A percentile compares a stretch with the other conserved stretches of the same genome.
These are phyloP conservation scores for Dipodomys spectabilis DNA, from an alignment of 2,113 vertebrate species.

Conservation along the genomic window DNA sequence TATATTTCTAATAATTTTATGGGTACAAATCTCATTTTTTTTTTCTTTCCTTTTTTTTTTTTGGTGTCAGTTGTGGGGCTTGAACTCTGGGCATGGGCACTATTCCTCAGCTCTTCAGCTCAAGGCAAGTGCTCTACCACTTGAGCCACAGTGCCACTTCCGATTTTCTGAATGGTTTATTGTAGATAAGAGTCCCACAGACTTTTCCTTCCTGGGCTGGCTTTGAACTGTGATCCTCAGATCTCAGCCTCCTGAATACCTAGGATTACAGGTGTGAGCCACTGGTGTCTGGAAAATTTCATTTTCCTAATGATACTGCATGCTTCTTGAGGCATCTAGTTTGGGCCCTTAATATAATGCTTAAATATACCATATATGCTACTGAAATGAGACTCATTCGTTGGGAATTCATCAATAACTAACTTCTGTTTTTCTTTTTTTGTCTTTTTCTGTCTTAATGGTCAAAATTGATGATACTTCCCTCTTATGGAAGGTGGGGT, in stretches of 20 bases:
- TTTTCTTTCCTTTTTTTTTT: too few relatives aligned
- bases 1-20: background rate
- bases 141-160: too few relatives aligned
- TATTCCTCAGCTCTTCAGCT: too few relatives aligned
- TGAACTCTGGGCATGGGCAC: too few relatives aligned
- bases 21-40: too few relatives aligned
- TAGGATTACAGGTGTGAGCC: too few relatives aligned
- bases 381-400: slow-evolving; percentile 28
- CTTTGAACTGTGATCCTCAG: too few relatives aligned
- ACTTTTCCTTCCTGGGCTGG: too few relatives aligned
- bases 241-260: too few relatives aligned
- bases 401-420: background rate
- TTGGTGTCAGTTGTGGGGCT: background rate
- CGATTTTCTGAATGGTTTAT: too few relatives aligned
- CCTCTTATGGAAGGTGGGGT: background rate
- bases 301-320: background rate
- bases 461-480: background rate
- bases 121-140: too few relatives aligned
- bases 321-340: background rate
- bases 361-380: background rate
- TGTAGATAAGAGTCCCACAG: too few relatives aligned
- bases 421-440: background rate
- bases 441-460: background rate
- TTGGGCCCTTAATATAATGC: background rate
- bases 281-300: background rate